Evolutionary conservation across 2,888 invertebrate genomes (phyloP), one percentile per base, ranked within the genome.

Genomic region (Prosapia bicincta): DNA sequence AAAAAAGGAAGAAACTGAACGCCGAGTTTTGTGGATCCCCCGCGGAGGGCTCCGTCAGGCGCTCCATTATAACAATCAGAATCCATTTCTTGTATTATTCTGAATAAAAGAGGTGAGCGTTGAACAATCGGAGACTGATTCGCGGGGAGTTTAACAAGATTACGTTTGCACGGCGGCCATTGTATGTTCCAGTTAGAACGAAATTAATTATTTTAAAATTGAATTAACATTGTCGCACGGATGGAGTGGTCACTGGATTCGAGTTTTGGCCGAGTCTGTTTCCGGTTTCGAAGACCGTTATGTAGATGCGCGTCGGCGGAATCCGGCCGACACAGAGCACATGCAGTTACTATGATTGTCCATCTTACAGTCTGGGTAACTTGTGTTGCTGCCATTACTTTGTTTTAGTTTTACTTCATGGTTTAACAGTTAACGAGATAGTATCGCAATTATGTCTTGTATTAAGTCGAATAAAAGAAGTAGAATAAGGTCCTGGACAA

Each of bases 1-100:
- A 54, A 54, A 54, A 10, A 20, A n/a, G 20, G 30, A 30, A n/a
- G 20, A 5, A 38, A 38, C 10, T 38, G 38, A 38, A 38, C 38
- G 2, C 10, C 13, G 38, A 54, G 54, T 54, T 54, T 54, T n/a
- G 54, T 54, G 54, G 54, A n/a, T 54, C 13, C 54, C 5, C 54
- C 20, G 20, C 54, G 54, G 54, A 20, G 20, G 54, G 26, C 43
- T 5, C 38, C n/a, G 38, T 20, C 38, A 30, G 30, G 13, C 7
- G 7, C 26, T 26, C 25, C 38, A 69, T 70, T 67, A 67, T 25
- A 26, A 67, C 67, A 70, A 70, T 70, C 70, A 38, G 43, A 54
- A 20, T 54, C 67, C 67, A 28, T 26, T 43, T 38, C 70, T 43
- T 43, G 70, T 70, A 43, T 38, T 43, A 28, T 43, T 70, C 38